phyloP scores from a whole-genome alignment of 2,888 invertebrate genomes.

The Agrotis ipsilon region DNA sequence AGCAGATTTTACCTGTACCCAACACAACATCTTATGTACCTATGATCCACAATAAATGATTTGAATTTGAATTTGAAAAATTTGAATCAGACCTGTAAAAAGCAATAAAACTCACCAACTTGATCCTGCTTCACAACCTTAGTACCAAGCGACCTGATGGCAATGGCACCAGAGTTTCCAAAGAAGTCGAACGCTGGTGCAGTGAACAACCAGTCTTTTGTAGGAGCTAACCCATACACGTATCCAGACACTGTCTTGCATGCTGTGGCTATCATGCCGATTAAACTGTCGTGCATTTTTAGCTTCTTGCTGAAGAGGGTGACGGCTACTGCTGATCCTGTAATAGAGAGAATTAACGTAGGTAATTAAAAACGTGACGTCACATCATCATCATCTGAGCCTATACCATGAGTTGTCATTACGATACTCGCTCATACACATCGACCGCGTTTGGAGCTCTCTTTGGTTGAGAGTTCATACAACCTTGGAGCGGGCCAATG shows the following conservation, averaged over 20 bases:
- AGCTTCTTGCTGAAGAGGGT: slow-evolving; percentile 85
- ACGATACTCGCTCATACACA: no score
- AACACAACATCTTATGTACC: no score
- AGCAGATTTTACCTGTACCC: no score
- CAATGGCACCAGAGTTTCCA: slow-evolving; percentile 89
- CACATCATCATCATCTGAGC: no score
- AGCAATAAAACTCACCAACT: slow-evolving; percentile 79
- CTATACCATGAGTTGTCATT: no score
- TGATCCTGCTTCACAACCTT: slow-evolving; percentile 90
- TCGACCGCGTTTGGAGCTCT: no score
- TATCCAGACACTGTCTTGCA: slow-evolving; percentile 83
- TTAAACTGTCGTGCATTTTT: slow-evolving; percentile 85
- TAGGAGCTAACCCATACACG: slow-evolving; percentile 86
- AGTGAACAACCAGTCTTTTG: slow-evolving; percentile 82
- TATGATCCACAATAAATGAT: no score
- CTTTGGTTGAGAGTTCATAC: no score
- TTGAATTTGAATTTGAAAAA: no score
- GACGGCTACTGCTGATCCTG: slow-evolving; percentile 87
- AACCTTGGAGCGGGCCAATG: no score
- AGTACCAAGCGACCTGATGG: slow-evolving; percentile 90
- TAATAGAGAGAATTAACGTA: slow-evolving; percentile 54
- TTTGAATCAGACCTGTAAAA: no score
- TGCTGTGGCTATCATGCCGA: slow-evolving; percentile 87
- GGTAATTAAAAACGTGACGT: no score
- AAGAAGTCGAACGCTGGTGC: slow-evolving; percentile 88